Base-by-base conservation (phyloP, 2,888 invertebrate genomes). In the Linnaemya tessellans region DNA sequence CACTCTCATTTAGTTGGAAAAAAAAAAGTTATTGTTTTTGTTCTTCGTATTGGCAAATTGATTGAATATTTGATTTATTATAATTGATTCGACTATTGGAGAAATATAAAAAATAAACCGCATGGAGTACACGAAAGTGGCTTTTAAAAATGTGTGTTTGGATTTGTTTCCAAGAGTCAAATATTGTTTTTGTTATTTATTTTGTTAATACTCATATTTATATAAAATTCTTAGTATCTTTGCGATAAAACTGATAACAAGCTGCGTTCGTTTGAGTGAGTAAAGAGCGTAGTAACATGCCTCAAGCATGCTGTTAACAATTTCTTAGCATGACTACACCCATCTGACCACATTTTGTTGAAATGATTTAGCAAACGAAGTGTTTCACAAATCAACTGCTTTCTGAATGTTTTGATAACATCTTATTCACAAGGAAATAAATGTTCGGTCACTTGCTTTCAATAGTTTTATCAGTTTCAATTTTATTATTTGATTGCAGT, bases 21-120 rank as follows among this genome's bases (percentile, higher is more conserved):
- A 18, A 22, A 15, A 43, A 13, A 10, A 43, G 8, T 15, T 8
- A 3, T 25, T 65, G 20, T 30, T 58, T 13, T n/a, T 35, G 30
- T 22, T 22, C 9, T 75, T 43, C 15, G 30, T 20, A 54, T 64
- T 75, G 41, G 51, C 41, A 65, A 65, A 65, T 65, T 77, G n/a
- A 56, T 56, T 65, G 13, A 8, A 25, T 30, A 43, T 54, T n/a
- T n/a, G 11, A 15, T 38, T 20, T 51, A 35, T 74, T 74, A 43
- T 18, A 71, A 30, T 70, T 35, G 7, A 43, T 20, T 30, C 4
- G 25, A 13, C 51, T 46, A 35, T 20, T 9, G 15, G 15, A 9
- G 2, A 49, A 20, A 60, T 46, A 38, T 0, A n/a, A 30, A 35
- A 35, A 43, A 20, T 9, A 49, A 73, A 38, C 3, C 3, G 13